Evolutionary conservation across 2,113 vertebrate genomes (phyloP).

Genomic region (Elgaria multicarinata): DNA sequence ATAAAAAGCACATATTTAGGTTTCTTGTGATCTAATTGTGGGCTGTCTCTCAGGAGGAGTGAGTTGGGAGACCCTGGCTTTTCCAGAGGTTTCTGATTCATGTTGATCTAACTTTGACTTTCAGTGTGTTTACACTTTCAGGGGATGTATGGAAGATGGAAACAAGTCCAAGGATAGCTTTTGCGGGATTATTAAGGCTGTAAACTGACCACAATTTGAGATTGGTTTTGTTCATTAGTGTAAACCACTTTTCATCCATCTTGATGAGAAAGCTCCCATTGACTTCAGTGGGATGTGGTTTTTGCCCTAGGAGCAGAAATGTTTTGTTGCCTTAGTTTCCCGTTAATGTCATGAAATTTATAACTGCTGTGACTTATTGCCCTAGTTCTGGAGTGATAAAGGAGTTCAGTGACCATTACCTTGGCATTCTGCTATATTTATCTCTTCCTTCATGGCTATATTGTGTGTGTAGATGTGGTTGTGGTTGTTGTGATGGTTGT

Average conservation of each 20-base stretch:
- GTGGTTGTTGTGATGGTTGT: not conserved
- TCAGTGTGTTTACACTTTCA: not conserved
- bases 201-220: not conserved
- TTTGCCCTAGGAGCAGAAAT: not conserved
- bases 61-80: not conserved
- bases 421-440: rapidly evolving
- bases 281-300: not conserved
- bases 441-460: not conserved
- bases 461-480: not conserved
- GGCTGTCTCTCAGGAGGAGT: too few species aligned
- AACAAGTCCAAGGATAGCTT: not conserved
- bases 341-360: constrained; percentile 23
- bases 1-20: too few species aligned
- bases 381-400: not conserved
- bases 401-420: not conserved
- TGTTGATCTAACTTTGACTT: not conserved
- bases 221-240: not conserved
- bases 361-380: not conserved
- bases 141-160: too few species aligned
- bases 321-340: not conserved
- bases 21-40: not conserved
- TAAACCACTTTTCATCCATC: not conserved
- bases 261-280: not conserved
- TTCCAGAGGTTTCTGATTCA: not conserved
- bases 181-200: not conserved